Percentiles rank a stretch among this genome's conserved stretches.
These are phyloP conservation scores for Oscheius myriophilus DNA, from an alignment of 2,888 invertebrate genomes.

Conservation along the genomic window DNA sequence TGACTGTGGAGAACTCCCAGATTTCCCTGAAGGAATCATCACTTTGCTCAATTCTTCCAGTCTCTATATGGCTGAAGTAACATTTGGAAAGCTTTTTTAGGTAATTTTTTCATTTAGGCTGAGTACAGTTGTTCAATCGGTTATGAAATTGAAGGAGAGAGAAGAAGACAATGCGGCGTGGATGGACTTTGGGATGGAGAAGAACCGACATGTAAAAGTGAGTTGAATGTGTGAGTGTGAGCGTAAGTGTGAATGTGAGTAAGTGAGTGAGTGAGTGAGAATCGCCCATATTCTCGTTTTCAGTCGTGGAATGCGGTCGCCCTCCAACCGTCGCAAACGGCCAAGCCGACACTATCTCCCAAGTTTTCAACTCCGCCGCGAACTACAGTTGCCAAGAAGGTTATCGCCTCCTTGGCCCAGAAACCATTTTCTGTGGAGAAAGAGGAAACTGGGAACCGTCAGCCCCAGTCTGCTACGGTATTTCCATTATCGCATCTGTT, in stretches of 20 bases:
- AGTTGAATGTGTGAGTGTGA: neutral
- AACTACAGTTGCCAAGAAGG: constrained; percentile 57
- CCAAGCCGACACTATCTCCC: constrained; percentile 38
- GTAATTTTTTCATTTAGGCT: constrained; percentile 28
- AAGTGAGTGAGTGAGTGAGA: too few species aligned
- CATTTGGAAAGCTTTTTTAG: neutral
- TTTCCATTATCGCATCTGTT: neutral
- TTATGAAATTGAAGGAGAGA: constrained; percentile 35
- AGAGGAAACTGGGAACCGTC: constrained; percentile 57
- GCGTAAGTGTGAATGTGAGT: too few species aligned
- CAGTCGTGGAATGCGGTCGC: constrained; percentile 55
- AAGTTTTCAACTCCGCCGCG: constrained; percentile 51
- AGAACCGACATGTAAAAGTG: constrained; percentile 34
- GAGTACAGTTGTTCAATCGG: constrained; percentile 58
- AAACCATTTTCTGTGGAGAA: constrained; percentile 51
- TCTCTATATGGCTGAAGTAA: constrained; percentile 24
- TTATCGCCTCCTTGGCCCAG: constrained; percentile 60
- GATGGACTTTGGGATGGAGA: constrained; percentile 54
- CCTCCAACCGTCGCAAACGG: constrained; percentile 57
- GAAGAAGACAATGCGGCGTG: constrained; percentile 47
- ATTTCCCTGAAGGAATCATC: constrained; percentile 39
- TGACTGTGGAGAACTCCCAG: constrained; percentile 38
- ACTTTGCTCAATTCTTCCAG: constrained; percentile 45
- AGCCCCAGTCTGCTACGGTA: constrained; percentile 63
- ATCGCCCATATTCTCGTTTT: constrained; percentile 1